Evolutionary conservation across 2,888 invertebrate genomes (phyloP), one percentile per base, ranked within the genome.

Genomic region (Mesorhabditis belari): DNA sequence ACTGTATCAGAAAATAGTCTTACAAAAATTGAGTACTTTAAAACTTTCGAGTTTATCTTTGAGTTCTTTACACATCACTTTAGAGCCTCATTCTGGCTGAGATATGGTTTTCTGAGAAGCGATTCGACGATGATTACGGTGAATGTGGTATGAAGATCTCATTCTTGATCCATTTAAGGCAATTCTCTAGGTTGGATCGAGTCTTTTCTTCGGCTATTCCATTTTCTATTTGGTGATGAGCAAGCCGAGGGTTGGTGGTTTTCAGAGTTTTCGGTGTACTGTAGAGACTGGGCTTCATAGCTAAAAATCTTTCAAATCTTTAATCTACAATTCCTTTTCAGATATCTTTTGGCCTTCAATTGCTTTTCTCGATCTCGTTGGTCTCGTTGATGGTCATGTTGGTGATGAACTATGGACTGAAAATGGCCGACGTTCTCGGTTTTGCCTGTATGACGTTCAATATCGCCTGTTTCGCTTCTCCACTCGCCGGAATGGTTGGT

Each of bases 381-480:
- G 82, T 88, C 55, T 73, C 85, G 28, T 55, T 80, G 84, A 57
- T 83, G 87, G 23, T 84, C 87, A 71, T 81, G 21, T 76, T 80
- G 66, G 65, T 74, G 6, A 61, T 70, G 25, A 57, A 73, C 44
- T 68, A 71, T 57, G 61, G 63, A 5, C 69, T 67, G 27, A 62
- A 59, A 44, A 54, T 88, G 24, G 83, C 87, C 70, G 82, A 83
- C 65, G 82, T 86, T 74, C 84, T 90, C 73, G 91, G 91, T 2
- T 62, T 81, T 54, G 62, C 81, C 49, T 81, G 90, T 73, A 89
- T 89, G 81, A 81, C 86, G 26, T 85, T 90, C 55, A 90, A 91
- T 0, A 86, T 91, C 57, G 77, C 90, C 65, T 90, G 90, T 76
- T 88, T 91, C 80, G 90, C 89, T 24, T 88, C 91, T 12, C 92